Evolutionary conservation across 2,797 vertebrate species (phyloP).

Genomic region (Tenualosa thibaudeaui): DNA sequence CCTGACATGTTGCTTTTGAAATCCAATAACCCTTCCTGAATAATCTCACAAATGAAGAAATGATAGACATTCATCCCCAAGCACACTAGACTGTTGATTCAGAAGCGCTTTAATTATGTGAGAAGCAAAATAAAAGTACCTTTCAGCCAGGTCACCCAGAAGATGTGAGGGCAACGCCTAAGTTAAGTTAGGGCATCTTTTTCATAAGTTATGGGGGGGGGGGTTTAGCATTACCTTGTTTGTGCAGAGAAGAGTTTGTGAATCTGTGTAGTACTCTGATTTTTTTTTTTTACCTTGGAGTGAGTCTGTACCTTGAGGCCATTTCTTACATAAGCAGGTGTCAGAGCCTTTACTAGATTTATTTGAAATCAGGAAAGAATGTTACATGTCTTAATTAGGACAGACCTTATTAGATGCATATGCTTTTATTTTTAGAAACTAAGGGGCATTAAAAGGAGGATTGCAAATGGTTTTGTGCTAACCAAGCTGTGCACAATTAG

Average conservation of each 20-base stretch:
- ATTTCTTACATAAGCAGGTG: background rate
- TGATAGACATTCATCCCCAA: constrained; percentile 18
- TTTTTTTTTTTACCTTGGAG: background rate
- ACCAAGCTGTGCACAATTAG: background rate
- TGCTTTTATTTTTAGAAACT: constrained; percentile 42
- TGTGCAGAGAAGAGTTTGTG: background rate
- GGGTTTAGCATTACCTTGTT: background rate
- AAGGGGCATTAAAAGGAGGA: background rate
- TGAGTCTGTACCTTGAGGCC: background rate
- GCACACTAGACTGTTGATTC: background rate
- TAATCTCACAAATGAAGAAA: constrained; percentile 21
- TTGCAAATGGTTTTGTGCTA: background rate
- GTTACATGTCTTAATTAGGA: constrained; percentile 38
- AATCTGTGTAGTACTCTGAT: background rate
- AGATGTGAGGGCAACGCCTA: background rate
- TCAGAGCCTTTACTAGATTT: background rate
- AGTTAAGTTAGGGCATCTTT: background rate
- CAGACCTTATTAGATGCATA: constrained; percentile 31
- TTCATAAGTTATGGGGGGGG: background rate
- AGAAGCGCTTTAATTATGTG: background rate
- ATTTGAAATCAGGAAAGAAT: constrained; percentile 22
- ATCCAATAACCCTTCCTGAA: constrained; percentile 21
- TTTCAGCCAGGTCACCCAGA: background rate
- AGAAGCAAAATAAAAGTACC: background rate
- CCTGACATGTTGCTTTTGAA: constrained; percentile 18